phyloP scores from a whole-genome alignment of 2,797 vertebrate genomes.

The Parauchenoglanis punctatus region DNA sequence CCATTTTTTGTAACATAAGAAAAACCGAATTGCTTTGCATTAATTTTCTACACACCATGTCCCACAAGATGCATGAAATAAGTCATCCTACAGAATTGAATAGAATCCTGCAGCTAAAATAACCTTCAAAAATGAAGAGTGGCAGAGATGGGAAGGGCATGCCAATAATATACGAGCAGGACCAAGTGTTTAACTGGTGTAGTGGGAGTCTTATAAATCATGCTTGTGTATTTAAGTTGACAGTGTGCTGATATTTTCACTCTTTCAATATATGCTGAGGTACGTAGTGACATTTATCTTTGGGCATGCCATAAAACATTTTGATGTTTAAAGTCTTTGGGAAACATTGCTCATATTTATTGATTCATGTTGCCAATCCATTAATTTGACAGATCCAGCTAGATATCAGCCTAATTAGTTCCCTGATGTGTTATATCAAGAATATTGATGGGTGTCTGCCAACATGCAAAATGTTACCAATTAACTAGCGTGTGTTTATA shows the following conservation, averaged over 20 bases:
- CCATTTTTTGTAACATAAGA: neutral
- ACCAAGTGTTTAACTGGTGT: neutral
- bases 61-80: neutral
- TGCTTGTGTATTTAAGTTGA: neutral
- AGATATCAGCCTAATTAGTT: conserved; percentile 34
- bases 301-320: neutral
- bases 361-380: conserved; percentile 13
- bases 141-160: neutral
- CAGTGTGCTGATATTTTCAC: neutral
- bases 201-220: neutral
- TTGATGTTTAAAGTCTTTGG: conserved; percentile 9
- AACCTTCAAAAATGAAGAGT: neutral
- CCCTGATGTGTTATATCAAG: conserved; percentile 38
- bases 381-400: neutral
- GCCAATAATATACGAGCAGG: neutral
- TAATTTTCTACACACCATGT: neutral
- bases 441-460: conserved; percentile 27
- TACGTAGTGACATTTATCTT: neutral
- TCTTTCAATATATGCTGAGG: neutral
- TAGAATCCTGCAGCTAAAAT: conserved; percentile 9
- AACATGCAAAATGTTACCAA: conserved; percentile 34
- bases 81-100: neutral
- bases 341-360: conserved; percentile 18
- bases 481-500: conserved; percentile 34
- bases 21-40: neutral